Evolutionary conservation across 2,888 invertebrate genomes (phyloP), one percentile per base, ranked within the genome.

Genomic region (Augiades crinisus): DNA sequence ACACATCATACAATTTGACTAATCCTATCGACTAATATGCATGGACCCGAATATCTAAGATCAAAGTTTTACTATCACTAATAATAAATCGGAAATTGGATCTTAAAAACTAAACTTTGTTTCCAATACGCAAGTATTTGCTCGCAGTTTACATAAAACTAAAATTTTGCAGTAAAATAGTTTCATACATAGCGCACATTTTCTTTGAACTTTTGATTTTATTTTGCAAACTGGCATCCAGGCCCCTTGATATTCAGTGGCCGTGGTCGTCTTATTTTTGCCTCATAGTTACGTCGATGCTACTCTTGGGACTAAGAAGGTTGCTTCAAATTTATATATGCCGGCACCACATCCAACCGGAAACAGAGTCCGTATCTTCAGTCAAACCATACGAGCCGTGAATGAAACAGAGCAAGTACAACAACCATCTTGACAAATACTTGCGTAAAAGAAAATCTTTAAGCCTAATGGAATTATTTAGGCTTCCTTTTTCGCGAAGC

Each of bases 401-500:
- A n/a, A n/a, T n/a, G n/a, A n/a, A n/a, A n/a, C n/a, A n/a, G n/a
- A n/a, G n/a, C n/a, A n/a, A n/a, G 10, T 10, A n/a, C 27, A 10
- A 10, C 27, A 27, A 10, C 10, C 27, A 4, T 27, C 27, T n/a
- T 4, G 27, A 3, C 37, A n/a, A 10, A 7, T 7, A 37, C 7
- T 13, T 6, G 12, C 12, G 2, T 21, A 13, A 24, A 10, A 3
- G n/a, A n/a, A 30, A 30, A 19, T 19, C 3, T 19, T 2, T 2
- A 34, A 22, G n/a, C 19, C 5, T n/a, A 45, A 6, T 36, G 7
- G 2, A 5, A 24, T 34, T n/a, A 8, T 58, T 67, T 82, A 87
- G 67, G 81, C 59, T 3, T 37, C 19, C 41, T 86, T 83, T 64
- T 93, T 92, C 14, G 87, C 91, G 41, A 91, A 90, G 1, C 95